phyloP scores from a whole-genome alignment of 2,888 invertebrate genomes.

The Altica lythri region DNA sequence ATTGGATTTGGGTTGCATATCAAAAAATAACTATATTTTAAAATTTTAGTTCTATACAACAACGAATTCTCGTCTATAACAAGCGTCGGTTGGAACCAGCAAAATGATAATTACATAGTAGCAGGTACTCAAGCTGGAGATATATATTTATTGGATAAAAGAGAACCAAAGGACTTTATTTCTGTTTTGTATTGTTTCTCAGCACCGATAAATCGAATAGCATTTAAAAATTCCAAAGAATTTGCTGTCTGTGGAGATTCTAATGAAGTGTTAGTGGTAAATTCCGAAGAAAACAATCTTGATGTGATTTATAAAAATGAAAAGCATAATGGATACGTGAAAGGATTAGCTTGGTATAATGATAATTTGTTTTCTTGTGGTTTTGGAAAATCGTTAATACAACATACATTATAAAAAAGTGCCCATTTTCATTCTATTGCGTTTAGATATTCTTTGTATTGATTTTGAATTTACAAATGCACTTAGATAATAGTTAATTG shows the following conservation, averaged over 20 bases:
- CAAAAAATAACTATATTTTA: no score
- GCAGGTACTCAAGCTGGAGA: constrained; percentile 62
- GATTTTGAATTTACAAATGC: no score
- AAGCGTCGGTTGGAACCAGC: constrained; percentile 56
- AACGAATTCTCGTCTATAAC: constrained; percentile 56
- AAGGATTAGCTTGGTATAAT: constrained; percentile 63
- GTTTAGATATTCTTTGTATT: no score
- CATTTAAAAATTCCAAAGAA: constrained; percentile 54
- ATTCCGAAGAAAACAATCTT: constrained; percentile 50
- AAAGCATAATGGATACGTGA: constrained; percentile 61
- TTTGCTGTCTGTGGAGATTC: constrained; percentile 61
- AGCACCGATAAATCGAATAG: constrained; percentile 53
- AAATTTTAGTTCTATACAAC: constrained; percentile 54
- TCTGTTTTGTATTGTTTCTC: constrained; percentile 50
- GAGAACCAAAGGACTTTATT: constrained; percentile 55
- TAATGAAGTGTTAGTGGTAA: constrained; percentile 56
- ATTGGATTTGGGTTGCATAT: no score
- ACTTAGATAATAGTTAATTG: no score
- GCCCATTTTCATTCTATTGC: no score
- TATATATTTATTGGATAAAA: constrained; percentile 60
- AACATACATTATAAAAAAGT: constrained; percentile 42
- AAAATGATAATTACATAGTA: constrained; percentile 55
- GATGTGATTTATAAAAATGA: constrained; percentile 55
- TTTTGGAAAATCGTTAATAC: constrained; percentile 61
- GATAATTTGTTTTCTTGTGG: constrained; percentile 62